phyloP scores from a whole-genome alignment of 2,113 vertebrate genomes.

The Cinclus cinclus region DNA sequence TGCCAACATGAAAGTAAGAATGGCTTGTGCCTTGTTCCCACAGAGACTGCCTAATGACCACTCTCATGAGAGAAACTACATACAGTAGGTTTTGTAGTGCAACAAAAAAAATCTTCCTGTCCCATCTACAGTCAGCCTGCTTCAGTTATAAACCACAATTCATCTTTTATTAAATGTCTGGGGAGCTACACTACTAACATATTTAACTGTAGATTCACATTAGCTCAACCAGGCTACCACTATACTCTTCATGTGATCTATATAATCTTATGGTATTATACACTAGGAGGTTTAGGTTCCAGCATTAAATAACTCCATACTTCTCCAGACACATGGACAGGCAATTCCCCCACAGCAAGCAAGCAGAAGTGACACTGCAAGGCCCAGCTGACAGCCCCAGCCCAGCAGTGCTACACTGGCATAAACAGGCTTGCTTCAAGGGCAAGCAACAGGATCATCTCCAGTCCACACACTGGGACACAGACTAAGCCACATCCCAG shows the following conservation, averaged over 20 bases:
- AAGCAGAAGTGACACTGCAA: neutral
- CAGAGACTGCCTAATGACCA: neutral
- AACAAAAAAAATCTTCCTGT: conserved; percentile 18
- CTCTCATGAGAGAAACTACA: conserved; percentile 1
- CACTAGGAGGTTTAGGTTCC: neutral
- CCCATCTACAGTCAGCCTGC: neutral
- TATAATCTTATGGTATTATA: neutral
- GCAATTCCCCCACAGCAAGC: neutral
- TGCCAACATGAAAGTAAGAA: neutral
- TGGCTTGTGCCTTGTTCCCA: neutral
- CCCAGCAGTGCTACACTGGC: neutral
- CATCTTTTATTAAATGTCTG: neutral
- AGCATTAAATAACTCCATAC: neutral
- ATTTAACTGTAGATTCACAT: neutral
- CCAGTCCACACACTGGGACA: neutral
- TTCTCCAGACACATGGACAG: neutral
- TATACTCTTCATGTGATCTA: neutral
- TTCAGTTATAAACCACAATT: neutral
- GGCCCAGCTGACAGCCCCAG: neutral
- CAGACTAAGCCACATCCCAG: neutral
- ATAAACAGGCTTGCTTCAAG: rapidly evolving
- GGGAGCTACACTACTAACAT: neutral
- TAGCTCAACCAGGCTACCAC: neutral
- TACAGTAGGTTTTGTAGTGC: neutral
- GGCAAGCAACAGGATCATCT: neutral